Evolutionary conservation across 2,113 vertebrate species (phyloP), one percentile per base, ranked within the genome.

Genomic region (Antigone vipio): DNA sequence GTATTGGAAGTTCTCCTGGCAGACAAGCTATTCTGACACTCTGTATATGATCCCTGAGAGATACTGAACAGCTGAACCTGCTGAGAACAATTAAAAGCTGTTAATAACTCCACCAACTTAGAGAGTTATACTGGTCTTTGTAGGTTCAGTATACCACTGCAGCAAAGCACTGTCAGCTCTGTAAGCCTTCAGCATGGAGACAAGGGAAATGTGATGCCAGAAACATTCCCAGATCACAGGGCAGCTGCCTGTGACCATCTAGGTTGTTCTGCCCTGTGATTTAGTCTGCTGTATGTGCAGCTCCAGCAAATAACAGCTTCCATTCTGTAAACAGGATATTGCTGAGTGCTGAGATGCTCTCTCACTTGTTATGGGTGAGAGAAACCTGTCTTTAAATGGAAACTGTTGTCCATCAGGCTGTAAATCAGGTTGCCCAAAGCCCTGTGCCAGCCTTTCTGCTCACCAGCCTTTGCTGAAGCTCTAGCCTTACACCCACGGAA

Each of bases 341-440:
- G 96, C 96, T 96, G 96, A 96, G 87, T 95, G 77, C 58, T 68
- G 93, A 91, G 63, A 60, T 94, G 83, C 63, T 91, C 62, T 72
- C 58, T 66, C 35, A 45, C 2, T 0, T 1, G 2, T 40, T 76
- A 56, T 0, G 29, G 9, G 7, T 49, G 62, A 93, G 29, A 86
- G 53, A 82, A 92, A 83, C 30, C 20, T 72, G 34, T 59, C 49
- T 62, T 91, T 79, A 75, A 88, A 88, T 30, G 62, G 84, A n/a
- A 30, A 27, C 3, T 0, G 1, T 23, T 72, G 53, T 75, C 53
- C 59, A 86, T 79, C 58, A 42, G 19, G 52, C 47, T 79, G 66
- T 14, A 60, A 62, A 78, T 52, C 59, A 69, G 44, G 42, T 76
- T 73, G 67, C 63, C 77, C 30, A 5, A 73, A 92, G 74, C 26